Base-by-base conservation (phyloP, 2,113 vertebrate species). In the Mola mola region DNA sequence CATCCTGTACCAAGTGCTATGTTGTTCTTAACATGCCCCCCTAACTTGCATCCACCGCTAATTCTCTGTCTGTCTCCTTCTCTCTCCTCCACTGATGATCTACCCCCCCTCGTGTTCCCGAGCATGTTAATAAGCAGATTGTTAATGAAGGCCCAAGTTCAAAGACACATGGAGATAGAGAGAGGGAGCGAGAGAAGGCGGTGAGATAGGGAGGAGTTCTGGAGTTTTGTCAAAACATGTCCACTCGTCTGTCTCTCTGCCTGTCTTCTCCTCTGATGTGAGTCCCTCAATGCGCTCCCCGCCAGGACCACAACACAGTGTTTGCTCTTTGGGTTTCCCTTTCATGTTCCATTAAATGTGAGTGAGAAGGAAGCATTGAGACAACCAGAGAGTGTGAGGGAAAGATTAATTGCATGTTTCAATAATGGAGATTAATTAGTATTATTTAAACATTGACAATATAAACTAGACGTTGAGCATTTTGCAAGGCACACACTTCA, bases 381-480 rank as follows among this genome's bases (percentile, higher is more conserved):
- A 84, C 72, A 87, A 79, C 62, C 66, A 80, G 71, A 66, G 71
- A 76, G 79, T 53, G 67, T 52, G 75, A 74, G 60, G 70, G 77
- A 81, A 66, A 85, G 82, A 89, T 89, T 89, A 87, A 89, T 89
- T 82, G 81, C 83, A 89, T 78, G 87, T 84, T 89, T 83, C 77
- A 70, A 84, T 85, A 83, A 87, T 85, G 80, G 73, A 88, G 80
- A 88, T 87, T 85, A 86, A 88, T 90, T 87, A 82, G 87, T 83
- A 82, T 90, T 87, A 86, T 90, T 88, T 83, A 90, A 88, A 88
- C 82, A 82, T 77, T 90, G 83, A 88, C 84, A 80, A 67, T 78
- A 84, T 87, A 75, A 84, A 77, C 81, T 55, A 68, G 72, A 82
- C 75, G 81, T 83, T 84, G 77, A 52, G 55, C 66, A 55, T 82